phyloP scores from a whole-genome alignment of 2,113 vertebrate species.

The Indicator maculatus region DNA sequence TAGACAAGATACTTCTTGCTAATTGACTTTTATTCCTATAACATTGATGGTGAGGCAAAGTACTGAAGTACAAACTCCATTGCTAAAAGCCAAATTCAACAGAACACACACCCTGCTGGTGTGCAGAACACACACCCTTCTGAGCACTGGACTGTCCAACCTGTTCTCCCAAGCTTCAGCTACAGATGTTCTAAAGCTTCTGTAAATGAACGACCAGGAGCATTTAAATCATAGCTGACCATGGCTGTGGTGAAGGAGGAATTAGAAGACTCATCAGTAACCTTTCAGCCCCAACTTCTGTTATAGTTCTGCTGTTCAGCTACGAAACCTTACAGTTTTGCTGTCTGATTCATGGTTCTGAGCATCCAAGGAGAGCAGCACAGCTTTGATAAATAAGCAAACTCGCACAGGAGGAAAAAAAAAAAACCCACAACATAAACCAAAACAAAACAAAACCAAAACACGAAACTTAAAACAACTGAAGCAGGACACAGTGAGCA shows the following conservation, averaged over 20 bases:
- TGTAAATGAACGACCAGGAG: not conserved
- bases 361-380: not conserved
- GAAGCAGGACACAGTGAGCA: not conserved
- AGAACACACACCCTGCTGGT: not conserved
- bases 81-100: not conserved
- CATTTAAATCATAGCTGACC: not conserved
- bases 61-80: not conserved
- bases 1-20: not conserved
- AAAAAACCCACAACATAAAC: too few relatives aligned
- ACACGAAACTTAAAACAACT: not conserved
- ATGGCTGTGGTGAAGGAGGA: not conserved
- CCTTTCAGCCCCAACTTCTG: not conserved
- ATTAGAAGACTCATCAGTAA: not conserved
- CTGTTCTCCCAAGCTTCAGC: not conserved
- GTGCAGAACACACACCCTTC: not conserved
- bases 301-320: not conserved
- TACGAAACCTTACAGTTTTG: not conserved
- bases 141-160: not conserved
- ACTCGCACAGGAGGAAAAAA: not conserved
- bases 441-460: too few relatives aligned
- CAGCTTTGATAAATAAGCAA: not conserved
- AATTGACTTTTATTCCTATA: slow-evolving; percentile 8
- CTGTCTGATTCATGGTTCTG: not conserved
- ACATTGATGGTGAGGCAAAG: not conserved
- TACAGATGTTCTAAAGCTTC: not conserved